A percentile compares a stretch with the other conserved stretches of the same genome.
Evolutionary conservation across 2,888 invertebrate genomes (phyloP).

Genomic region (Volucella inflata): DNA sequence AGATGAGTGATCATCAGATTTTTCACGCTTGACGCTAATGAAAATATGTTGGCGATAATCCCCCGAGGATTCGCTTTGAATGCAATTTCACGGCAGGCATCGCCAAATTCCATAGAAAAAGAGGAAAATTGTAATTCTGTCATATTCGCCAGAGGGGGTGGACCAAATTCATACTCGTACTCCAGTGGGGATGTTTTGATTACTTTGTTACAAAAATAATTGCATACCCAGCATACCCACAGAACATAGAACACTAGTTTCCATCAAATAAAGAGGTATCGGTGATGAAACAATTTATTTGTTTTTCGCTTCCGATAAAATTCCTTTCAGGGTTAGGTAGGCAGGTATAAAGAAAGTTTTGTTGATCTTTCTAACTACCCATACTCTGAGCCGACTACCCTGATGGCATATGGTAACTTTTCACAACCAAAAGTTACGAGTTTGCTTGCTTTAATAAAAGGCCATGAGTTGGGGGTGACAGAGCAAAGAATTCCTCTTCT

Average conservation of each 20-base stretch:
- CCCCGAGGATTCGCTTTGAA: constrained; percentile 62
- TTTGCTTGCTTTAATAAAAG: constrained; percentile 53
- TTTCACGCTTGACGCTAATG: constrained; percentile 76
- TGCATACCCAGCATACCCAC: constrained; percentile 38
- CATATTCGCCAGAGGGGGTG: constrained; percentile 45
- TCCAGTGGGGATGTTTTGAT: constrained; percentile 53
- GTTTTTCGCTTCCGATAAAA: constrained; percentile 12
- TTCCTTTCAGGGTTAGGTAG: constrained; percentile 23
- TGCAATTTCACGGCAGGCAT: constrained; percentile 71
- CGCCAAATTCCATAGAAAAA: constrained; percentile 42
- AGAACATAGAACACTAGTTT: not conserved
- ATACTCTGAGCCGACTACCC: not conserved
- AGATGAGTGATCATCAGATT: constrained; percentile 74
- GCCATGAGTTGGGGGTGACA: not conserved
- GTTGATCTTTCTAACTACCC: not conserved
- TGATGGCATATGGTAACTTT: constrained; percentile 19
- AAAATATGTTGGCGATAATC: constrained; percentile 72
- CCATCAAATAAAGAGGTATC: constrained; percentile 9
- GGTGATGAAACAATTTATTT: constrained; percentile 16
- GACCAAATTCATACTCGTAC: constrained; percentile 1
- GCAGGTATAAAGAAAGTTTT: constrained; percentile 28
- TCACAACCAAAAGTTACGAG: constrained; percentile 12
- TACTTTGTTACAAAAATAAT: constrained; percentile 71
- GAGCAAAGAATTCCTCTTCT: constrained; percentile 2
- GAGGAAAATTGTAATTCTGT: constrained; percentile 38